phyloP scores from a whole-genome alignment of 2,113 vertebrate species.

The Misgurnus anguillicaudatus region DNA sequence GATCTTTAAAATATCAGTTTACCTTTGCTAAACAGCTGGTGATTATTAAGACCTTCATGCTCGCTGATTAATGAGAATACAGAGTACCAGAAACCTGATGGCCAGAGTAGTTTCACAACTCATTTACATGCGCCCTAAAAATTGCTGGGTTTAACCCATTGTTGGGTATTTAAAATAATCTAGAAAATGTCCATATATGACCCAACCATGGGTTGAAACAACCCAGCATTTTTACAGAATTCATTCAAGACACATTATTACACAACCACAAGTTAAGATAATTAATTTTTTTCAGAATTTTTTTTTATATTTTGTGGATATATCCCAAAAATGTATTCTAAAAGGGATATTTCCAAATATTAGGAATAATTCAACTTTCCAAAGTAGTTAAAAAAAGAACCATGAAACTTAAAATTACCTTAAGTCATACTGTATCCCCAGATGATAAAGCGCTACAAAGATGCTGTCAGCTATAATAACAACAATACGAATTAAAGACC shows the following conservation, averaged over 20 bases:
- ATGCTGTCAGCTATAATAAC: background rate
- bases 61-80: background rate
- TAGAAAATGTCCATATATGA: no score
- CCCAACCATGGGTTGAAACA: no score
- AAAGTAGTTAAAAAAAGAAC: background rate
- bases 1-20: conserved; percentile 4
- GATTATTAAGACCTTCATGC: conserved; percentile 1
- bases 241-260: no score
- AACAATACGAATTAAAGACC: background rate
- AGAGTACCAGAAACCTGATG: background rate
- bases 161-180: no score
- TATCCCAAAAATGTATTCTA: no score
- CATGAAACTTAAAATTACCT: background rate
- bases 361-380: background rate
- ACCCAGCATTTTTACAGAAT: no score
- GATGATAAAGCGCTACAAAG: background rate
- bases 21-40: background rate
- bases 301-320: no score
- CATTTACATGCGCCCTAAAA: no score
- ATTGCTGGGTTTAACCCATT: no score
- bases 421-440: background rate
- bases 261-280: background rate
- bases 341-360: background rate
- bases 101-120: no score
- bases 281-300: no score